Base-by-base conservation (phyloP, 2,797 vertebrate species). In the Iguana delicatissima region DNA sequence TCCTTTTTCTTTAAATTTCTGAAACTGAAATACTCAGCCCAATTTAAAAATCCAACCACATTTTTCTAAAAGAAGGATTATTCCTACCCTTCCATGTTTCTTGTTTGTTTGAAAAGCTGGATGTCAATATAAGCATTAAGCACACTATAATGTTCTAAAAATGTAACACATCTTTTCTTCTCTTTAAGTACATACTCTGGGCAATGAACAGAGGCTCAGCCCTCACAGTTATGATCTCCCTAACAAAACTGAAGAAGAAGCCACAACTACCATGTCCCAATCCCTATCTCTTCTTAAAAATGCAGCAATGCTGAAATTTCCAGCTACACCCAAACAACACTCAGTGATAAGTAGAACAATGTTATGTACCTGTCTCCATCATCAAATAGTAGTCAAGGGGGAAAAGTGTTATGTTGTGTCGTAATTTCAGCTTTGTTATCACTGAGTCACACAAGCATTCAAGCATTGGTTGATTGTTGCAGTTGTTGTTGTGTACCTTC, bases 41-140 rank as follows among this genome's bases (percentile, higher is more conserved):
- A 90, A 67, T 90, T 32, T 57, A 91, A 67, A 92, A 94, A 90
- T 0, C 29, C 42, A 93, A 74, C 90, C 10, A 76, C 1, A 92
- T 57, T 50, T 85, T 50, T n/a, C 26, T 7, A 69, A 50, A 50
- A 67, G 29, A n/a, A 42, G 50, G 18, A 16, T 52, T 29, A 32
- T 32, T 32, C 26, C n/a, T 29, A 52, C 26, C 52, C 22, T 80
- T 80, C 26, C 32, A 13, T 32, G 29, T 80, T 80, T 29, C 29
- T 55, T 80, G 14, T 84, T 62, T 46, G 38, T 67, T 84, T 92
- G 90, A 90, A 90, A 22, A 16, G 64, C 6, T 64, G 5, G 4
- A 9, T 18, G 24, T 64, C 38, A 64, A 26, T 13, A 24, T 50
- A 4, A 6, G 24, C 57, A 32, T 59, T 59, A 55, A 59, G 59